These are phyloP conservation scores for Plecotus auritus DNA, from an alignment of 2,113 vertebrate genomes.

Conservation along the genomic window DNA sequence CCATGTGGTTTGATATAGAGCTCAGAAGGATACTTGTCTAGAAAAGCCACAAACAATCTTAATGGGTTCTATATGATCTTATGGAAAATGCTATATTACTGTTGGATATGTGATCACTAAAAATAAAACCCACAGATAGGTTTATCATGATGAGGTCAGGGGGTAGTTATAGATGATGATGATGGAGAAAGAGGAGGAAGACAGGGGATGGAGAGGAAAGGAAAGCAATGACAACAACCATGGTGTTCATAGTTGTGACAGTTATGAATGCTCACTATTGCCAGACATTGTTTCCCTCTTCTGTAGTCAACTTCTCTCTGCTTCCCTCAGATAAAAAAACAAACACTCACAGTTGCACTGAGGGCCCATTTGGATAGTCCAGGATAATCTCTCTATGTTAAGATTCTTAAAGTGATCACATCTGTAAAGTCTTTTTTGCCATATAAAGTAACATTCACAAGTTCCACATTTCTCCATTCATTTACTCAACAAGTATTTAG, in stretches of 20 bases:
- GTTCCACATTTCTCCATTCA: not conserved
- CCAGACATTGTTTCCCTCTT: too few relatives aligned
- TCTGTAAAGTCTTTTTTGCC: not conserved
- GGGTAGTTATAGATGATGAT: not conserved
- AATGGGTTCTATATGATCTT: not conserved
- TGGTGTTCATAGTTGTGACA: not conserved
- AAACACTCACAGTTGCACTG: too few relatives aligned
- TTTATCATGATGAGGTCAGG: not conserved
- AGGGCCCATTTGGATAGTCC: not conserved
- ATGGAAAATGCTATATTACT: not conserved
- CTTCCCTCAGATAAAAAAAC: not conserved
- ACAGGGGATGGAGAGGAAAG: accelerated
- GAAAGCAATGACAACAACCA: not conserved
- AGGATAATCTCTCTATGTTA: not conserved
- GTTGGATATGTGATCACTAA: not conserved
- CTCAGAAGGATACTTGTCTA: not conserved
- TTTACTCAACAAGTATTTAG: not conserved
- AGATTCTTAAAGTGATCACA: not conserved
- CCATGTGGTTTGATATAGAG: not conserved
- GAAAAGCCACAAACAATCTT: not conserved
- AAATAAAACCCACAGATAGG: not conserved
- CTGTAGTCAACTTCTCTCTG: not conserved
- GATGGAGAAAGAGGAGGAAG: not conserved
- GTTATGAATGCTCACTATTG: not conserved
- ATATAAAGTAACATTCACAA: not conserved